These are phyloP conservation scores for Antheraea mylitta DNA, from an alignment of 1,140 invertebrate species.

Conservation along the genomic window DNA sequence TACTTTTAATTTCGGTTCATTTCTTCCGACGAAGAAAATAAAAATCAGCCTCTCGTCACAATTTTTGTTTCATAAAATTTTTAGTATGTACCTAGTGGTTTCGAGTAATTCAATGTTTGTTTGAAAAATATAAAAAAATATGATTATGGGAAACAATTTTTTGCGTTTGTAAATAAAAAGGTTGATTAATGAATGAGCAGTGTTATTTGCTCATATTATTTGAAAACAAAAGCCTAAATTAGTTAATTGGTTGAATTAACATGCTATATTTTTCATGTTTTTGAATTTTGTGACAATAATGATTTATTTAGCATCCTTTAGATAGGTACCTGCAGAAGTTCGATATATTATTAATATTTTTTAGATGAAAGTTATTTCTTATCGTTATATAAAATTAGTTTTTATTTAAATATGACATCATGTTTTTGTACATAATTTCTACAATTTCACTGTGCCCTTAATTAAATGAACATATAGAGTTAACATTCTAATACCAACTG, in stretches of 20 bases:
- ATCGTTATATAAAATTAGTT: background rate
- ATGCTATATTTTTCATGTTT: no score
- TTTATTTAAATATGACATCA: no score
- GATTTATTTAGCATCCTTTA: background rate
- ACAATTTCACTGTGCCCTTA: background rate
- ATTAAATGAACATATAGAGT: conserved; percentile 16
- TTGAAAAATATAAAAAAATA: conserved; percentile 23
- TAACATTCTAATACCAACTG: background rate
- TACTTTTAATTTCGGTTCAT: background rate
- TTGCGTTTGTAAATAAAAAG: background rate
- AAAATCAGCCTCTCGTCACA: conserved; percentile 9
- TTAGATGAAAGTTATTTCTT: no score
- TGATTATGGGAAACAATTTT: background rate
- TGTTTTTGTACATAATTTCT: background rate
- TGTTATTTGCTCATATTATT: no score
- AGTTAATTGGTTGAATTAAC: no score
- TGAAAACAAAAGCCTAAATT: no score
- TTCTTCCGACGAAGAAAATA: conserved; percentile 7
- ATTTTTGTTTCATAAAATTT: conserved; percentile 14
- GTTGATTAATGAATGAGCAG: no score
- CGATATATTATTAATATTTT: no score
- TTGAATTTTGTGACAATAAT: background rate
- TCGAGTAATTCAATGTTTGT: conserved; percentile 17
- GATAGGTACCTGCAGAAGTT: no score
- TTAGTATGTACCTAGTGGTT: conserved; percentile 9